Evolutionary conservation across 2,797 vertebrate genomes (phyloP), one percentile per base, ranked within the genome.

Genomic region (Dermochelys coriacea): DNA sequence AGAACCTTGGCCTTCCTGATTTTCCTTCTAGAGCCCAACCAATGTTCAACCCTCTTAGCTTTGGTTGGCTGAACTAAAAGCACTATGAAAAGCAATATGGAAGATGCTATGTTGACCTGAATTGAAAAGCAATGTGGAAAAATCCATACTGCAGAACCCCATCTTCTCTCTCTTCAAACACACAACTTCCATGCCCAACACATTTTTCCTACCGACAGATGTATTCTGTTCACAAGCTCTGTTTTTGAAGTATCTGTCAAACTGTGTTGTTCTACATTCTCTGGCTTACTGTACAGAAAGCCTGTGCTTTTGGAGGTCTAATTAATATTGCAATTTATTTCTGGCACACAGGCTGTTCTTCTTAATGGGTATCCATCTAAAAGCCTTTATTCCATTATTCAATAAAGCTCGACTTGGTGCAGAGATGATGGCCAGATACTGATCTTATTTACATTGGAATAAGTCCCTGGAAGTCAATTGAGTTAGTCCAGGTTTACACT

Each of bases 41-140:
- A 79, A 19, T 85, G 55, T 52, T 82, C 0, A 0, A 6, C 50
- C 50, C 57, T 25, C 51, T 87, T 51, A 85, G 79, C 41, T 75
- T 83, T 1, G 0, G 41, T 14, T 64, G 90, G 64, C 71, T 89
- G 86, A 89, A 71, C 91, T 89, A 75, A 94, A 94, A 91, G 90
- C 78, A 71, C 2, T 3, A 8, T 51, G 74, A 83, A 86, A 71
- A 78, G 80, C 81, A 79, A 50, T 2, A 2, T 57, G 84, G 85
- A 86, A 87, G 85, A 54, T 23, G n/a, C n/a, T 16, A 82, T 1
- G 1, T 4, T 82, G 84, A 75, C 55, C 15, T 5, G 18, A 3
- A 0, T 79, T 55, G 54, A 79, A 82, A 84, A 91, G 41, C n/a
- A 80, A 68, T 10, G 12, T 87, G 85, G 45, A 85, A 88, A 86